A percentile compares a stretch with the other conserved stretches of the same genome.
These are phyloP conservation scores for Muraenolepis orangiensis DNA, from an alignment of 2,797 vertebrate species.

Conservation along the genomic window DNA sequence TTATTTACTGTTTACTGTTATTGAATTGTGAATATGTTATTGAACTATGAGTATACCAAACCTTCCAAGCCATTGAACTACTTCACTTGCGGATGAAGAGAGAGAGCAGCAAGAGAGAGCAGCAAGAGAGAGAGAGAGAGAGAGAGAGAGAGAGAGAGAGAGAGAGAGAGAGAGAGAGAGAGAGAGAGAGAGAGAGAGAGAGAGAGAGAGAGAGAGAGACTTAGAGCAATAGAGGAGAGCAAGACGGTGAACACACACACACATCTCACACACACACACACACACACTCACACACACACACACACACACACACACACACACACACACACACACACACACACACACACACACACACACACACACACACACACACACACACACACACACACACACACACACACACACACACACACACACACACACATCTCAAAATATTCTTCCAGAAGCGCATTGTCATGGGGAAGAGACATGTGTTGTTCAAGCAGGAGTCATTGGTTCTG, in stretches of 20 bases:
- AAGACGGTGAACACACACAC: constrained; percentile 55
- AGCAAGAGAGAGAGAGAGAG: constrained; percentile 57
- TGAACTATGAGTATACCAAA: too few species aligned
- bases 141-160: constrained; percentile 59
- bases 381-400: constrained; percentile 5
- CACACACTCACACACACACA: not conserved
- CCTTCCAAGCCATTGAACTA: too few species aligned
- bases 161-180: constrained; percentile 59
- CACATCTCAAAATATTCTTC: too few species aligned
- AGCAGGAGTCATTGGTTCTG: too few species aligned
- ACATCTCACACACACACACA: not conserved
- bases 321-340: too few species aligned
- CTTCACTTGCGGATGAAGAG: constrained; percentile 44
- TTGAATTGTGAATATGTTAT: too few species aligned
- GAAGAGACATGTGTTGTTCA: constrained; percentile 4
- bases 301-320: too few species aligned
- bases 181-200: constrained; percentile 58
- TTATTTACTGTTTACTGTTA: too few species aligned
- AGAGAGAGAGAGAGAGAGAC: constrained; percentile 62
- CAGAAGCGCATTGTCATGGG: too few species aligned
- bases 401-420: not conserved
- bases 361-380: not conserved
- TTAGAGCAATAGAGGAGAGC: constrained; percentile 57
- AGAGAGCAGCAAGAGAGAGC: constrained; percentile 57
- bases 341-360: not conserved